These are phyloP conservation scores for Stichodactyla mertensii DNA, from an alignment of 64 coral and sea anemone genomes.

Conservation along the genomic window DNA sequence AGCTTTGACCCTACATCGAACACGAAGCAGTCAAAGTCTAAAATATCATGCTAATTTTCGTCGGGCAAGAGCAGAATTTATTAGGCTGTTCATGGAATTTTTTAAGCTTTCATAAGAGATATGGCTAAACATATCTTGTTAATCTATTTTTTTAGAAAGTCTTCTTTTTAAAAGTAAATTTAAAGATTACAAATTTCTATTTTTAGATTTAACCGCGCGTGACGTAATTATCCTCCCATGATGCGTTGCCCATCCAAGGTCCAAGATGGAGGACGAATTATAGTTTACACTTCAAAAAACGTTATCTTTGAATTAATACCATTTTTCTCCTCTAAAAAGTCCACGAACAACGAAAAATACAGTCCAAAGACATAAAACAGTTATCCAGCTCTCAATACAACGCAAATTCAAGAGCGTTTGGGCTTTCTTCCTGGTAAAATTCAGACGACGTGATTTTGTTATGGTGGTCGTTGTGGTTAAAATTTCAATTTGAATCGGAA, in stretches of 20 bases:
- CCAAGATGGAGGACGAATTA: neutral
- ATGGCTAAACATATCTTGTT: no score
- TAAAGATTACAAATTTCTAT: neutral
- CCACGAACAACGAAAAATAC: neutral
- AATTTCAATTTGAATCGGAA: neutral
- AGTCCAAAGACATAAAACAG: neutral
- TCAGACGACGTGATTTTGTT: neutral
- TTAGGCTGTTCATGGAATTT: no score
- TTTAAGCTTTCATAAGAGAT: no score
- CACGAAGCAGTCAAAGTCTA: neutral
- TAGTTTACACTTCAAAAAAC: neutral
- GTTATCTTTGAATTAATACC: neutral
- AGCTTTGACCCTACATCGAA: neutral
- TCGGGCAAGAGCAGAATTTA: no score
- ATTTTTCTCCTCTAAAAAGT: neutral
- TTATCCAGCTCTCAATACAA: neutral
- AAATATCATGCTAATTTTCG: neutral
- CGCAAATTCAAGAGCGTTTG: neutral
- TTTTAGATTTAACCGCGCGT: neutral
- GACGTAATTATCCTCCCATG: neutral
- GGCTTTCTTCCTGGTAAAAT: neutral
- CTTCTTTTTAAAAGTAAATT: no score
- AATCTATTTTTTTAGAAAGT: no score
- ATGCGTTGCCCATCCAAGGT: neutral
- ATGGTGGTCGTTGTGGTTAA: neutral